These are phyloP conservation scores for Atlantisia rogersi DNA, from an alignment of 2,113 vertebrate genomes.

Conservation along the genomic window DNA sequence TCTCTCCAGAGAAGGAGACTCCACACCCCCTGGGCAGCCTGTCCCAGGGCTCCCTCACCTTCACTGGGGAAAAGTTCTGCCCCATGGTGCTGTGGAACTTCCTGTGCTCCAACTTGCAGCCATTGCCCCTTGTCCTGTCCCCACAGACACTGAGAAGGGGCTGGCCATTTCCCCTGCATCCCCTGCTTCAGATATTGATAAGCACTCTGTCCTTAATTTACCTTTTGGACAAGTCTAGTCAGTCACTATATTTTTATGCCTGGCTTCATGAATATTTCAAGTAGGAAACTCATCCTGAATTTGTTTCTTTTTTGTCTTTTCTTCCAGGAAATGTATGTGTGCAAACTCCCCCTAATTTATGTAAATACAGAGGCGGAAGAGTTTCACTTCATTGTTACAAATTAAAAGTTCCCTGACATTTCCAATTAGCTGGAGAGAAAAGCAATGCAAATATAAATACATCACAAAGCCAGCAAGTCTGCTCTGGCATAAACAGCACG, in stretches of 20 bases:
- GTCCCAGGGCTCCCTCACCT: too few species aligned
- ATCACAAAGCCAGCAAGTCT: background rate
- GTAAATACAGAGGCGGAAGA: background rate
- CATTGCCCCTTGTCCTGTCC: too few species aligned
- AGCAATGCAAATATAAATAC: background rate
- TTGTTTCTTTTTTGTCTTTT: conserved; percentile 24
- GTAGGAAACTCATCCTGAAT: conserved; percentile 22
- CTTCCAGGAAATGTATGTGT: conserved; percentile 37
- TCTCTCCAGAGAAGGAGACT: too few species aligned
- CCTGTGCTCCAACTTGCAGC: too few species aligned
- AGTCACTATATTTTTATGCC: background rate
- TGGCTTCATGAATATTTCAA: conserved; percentile 54
- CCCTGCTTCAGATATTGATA: too few species aligned
- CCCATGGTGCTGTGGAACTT: too few species aligned
- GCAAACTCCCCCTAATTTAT: conserved; percentile 50
- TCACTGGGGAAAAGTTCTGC: too few species aligned
- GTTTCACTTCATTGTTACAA: conserved; percentile 39
- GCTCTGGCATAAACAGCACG: background rate
- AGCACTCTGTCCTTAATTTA: background rate
- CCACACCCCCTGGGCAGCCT: too few species aligned
- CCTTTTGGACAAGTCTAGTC: background rate
- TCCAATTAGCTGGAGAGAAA: conserved; percentile 46
- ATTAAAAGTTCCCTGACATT: conserved; percentile 54
- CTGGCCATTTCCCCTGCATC: too few species aligned
- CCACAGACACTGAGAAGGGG: too few species aligned